Evolutionary conservation across 2,113 vertebrate genomes (phyloP).

Genomic region (Camelus dromedarius): DNA sequence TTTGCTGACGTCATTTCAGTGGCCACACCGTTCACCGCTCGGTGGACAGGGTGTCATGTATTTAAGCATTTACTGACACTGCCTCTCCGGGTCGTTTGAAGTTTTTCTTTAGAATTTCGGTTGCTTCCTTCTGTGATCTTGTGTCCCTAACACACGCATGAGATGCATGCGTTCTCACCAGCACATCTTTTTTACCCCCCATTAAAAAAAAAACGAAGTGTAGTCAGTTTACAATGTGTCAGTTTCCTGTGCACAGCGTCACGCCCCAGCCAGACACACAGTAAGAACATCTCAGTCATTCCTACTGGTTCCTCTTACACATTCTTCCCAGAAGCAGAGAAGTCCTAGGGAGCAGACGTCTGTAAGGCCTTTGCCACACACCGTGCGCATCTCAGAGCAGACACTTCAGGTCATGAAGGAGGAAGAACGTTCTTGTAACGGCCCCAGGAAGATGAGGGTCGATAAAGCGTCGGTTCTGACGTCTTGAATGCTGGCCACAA

Average conservation of each 20-base stretch:
- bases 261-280: too few species aligned
- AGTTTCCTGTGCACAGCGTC: too few species aligned
- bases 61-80: neutral
- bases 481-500: too few species aligned
- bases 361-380: neutral
- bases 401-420: neutral
- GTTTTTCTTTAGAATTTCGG: neutral
- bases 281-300: too few species aligned
- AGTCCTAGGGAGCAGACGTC: rapidly evolving
- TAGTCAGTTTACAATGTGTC: too few species aligned
- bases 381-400: neutral
- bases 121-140: neutral
- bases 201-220: too few species aligned
- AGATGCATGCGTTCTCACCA: neutral
- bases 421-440: neutral
- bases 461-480: neutral
- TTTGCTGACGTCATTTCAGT: rapidly evolving
- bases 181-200: too few species aligned
- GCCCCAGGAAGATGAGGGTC: neutral
- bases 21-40: rapidly evolving
- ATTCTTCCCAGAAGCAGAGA: neutral
- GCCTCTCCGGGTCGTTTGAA: too few species aligned
- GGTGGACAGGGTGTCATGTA: rapidly evolving
- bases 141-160: neutral
- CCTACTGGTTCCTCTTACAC: neutral